Conservation (phyloP, 2,113 vertebrate genomes). For the Micronycteris hirsuta region DNA sequence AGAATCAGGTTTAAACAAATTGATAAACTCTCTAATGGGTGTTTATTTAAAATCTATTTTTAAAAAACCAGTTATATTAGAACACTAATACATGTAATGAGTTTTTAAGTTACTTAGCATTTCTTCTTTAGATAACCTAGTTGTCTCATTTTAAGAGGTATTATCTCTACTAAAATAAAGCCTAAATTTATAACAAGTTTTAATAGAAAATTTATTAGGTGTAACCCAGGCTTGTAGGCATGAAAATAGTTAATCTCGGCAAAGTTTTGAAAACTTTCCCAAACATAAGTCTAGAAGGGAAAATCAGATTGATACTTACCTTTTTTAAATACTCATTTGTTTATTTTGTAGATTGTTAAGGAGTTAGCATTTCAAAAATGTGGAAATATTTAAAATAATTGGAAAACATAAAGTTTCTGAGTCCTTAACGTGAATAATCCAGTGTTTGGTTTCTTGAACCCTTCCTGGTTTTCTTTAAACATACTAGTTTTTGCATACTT, state of each 20-base stretch:
- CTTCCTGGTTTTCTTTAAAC: background rate
- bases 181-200: slow-evolving; percentile 8
- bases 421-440: background rate
- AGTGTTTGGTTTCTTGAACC: background rate
- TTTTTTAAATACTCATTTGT: background rate
- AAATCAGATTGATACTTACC: background rate
- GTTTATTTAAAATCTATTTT: slow-evolving; percentile 8
- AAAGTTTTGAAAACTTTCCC: slow-evolving; percentile 8
- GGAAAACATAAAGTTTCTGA: background rate
- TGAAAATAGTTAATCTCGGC: background rate
- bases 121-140: background rate
- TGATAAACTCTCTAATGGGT: background rate
- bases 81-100: background rate
- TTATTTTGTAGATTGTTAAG: slow-evolving; percentile 27
- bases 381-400: background rate
- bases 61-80: background rate
- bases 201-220: background rate
- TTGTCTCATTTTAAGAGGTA: slow-evolving; percentile 23
- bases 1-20: slow-evolving; percentile 12
- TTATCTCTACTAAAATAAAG: background rate
- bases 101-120: slow-evolving; percentile 1
- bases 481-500: no score
- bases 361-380: background rate
- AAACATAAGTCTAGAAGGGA: background rate
- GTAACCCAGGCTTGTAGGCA: background rate